These are phyloP conservation scores for Ormyrus thymus DNA, from an alignment of 2,888 invertebrate genomes.

Conservation along the genomic window DNA sequence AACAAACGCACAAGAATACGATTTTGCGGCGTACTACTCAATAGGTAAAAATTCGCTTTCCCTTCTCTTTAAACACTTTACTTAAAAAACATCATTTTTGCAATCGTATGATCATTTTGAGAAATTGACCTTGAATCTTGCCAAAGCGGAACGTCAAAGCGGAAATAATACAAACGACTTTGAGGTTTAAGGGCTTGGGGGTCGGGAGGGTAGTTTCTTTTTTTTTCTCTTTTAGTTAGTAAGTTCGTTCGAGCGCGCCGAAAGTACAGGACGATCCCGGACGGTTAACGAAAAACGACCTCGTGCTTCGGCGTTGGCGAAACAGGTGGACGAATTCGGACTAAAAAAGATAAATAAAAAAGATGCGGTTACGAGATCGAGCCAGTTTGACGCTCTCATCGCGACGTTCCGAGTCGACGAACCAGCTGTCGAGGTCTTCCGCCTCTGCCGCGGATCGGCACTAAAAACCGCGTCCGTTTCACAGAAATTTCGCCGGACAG, in stretches of 20 bases:
- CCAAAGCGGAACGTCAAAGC: slow-evolving; percentile 59
- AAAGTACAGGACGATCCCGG: slow-evolving; percentile 43
- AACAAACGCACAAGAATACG: slow-evolving; percentile 41
- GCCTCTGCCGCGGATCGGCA: too few relatives aligned
- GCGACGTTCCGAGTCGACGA: slow-evolving; percentile 25
- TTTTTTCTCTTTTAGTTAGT: slow-evolving; percentile 7
- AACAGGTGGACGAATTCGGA: slow-evolving; percentile 53
- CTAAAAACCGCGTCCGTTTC: too few relatives aligned
- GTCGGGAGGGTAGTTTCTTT: not conserved
- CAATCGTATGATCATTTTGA: slow-evolving; percentile 47
- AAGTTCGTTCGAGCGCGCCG: slow-evolving; percentile 47
- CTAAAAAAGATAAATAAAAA: slow-evolving; percentile 38
- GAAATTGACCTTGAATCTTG: slow-evolving; percentile 56
- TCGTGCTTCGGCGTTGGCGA: slow-evolving; percentile 51
- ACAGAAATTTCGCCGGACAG: too few relatives aligned
- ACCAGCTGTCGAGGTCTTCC: not conserved
- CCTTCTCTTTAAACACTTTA: slow-evolving; percentile 46
- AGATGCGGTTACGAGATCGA: slow-evolving; percentile 32
- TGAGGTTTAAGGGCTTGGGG: slow-evolving; percentile 23
- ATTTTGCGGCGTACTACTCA: slow-evolving; percentile 52
- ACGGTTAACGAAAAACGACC: slow-evolving; percentile 50
- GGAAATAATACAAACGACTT: slow-evolving; percentile 52
- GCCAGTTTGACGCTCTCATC: slow-evolving; percentile 34
- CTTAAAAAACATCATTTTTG: slow-evolving; percentile 19
- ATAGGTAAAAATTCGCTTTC: slow-evolving; percentile 51